Evolutionary conservation across 92 coral and sea anemone genomes (phyloP).

Genomic region (Heteractis magnifica): DNA sequence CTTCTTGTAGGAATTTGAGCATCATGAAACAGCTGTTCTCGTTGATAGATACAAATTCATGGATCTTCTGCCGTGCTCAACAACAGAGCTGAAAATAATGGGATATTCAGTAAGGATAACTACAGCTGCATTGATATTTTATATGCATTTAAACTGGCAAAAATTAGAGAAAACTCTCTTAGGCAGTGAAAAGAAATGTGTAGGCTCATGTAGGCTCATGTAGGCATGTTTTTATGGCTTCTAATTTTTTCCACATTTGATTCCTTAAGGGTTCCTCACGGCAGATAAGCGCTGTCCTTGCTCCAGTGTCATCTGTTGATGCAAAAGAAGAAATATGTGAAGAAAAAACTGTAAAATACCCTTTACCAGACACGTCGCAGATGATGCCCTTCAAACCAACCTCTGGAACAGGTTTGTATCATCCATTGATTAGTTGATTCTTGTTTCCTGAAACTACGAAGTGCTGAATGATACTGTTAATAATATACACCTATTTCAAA

Average conservation of each 20-base stretch:
- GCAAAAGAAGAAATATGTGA: constrained; percentile 58
- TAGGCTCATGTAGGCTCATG: background rate
- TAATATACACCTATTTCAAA: too few species aligned
- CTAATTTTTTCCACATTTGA: background rate
- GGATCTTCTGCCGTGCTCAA: constrained; percentile 86
- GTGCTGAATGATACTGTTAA: too few species aligned
- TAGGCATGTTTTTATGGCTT: background rate
- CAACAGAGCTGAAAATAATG: constrained; percentile 80
- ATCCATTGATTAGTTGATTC: too few species aligned
- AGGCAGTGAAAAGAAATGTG: too few species aligned
- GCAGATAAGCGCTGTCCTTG: constrained; percentile 26
- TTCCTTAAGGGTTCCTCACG: constrained; percentile 59
- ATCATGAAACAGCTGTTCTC: constrained; percentile 78
- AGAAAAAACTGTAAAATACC: constrained; percentile 65
- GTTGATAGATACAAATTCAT: constrained; percentile 94
- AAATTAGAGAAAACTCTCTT: too few species aligned
- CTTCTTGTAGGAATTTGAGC: constrained; percentile 73
- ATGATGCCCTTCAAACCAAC: constrained; percentile 99
- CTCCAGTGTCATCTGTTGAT: constrained; percentile 35
- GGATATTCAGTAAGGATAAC: constrained; percentile 82
- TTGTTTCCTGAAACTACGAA: too few species aligned
- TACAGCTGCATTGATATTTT: background rate
- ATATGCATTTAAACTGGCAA: too few species aligned
- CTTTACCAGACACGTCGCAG: constrained; percentile 78
- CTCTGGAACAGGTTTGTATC: constrained; percentile 66